Percentiles rank a stretch among this genome's conserved stretches.
phyloP scores from a whole-genome alignment of 30 jellyfish, hydroid and myxozoan genomes.

The Hydractinia symbiolongicarpus region DNA sequence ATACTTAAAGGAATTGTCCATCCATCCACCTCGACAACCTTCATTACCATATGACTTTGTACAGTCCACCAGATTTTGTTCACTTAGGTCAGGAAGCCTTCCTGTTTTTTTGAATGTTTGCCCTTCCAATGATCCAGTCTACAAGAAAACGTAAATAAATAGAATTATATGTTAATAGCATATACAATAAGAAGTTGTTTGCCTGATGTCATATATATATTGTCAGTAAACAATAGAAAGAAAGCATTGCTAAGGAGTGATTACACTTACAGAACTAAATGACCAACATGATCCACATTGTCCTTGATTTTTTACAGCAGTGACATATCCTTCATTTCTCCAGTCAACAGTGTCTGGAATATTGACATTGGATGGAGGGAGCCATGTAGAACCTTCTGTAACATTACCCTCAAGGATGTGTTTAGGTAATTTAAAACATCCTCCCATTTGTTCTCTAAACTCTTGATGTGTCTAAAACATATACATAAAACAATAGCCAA shows the following conservation, averaged over 20 bases:
- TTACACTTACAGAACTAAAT: slow-evolving; percentile 75
- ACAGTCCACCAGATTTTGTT: slow-evolving; percentile 90
- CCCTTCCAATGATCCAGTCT: slow-evolving; percentile 98
- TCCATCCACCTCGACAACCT: slow-evolving; percentile 99
- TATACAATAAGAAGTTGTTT: neutral
- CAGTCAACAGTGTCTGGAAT: slow-evolving; percentile 91
- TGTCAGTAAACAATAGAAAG: too few species aligned
- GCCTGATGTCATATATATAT: neutral
- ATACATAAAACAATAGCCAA: neutral
- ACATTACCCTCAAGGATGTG: slow-evolving; percentile 21
- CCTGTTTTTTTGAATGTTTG: slow-evolving; percentile 85
- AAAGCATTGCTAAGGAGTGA: neutral
- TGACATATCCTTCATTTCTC: slow-evolving; percentile 88
- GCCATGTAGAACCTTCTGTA: slow-evolving; percentile 38
- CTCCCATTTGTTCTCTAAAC: slow-evolving; percentile 56
- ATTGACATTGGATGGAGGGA: slow-evolving; percentile 37
- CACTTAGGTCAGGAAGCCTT: slow-evolving; percentile 69
- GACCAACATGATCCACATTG: slow-evolving; percentile 99
- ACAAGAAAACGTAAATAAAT: neutral
- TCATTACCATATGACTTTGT: slow-evolving; percentile 70
- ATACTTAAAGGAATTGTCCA: slow-evolving; percentile 81
- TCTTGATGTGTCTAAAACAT: slow-evolving; percentile 62
- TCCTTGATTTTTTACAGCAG: slow-evolving; percentile 93
- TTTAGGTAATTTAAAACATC: slow-evolving; percentile 70
- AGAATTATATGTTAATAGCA: neutral